Percentiles rank a stretch among this genome's conserved stretches.
Evolutionary conservation across 2,113 vertebrate species (phyloP).

Genomic region (Microcebus tavaratra): DNA sequence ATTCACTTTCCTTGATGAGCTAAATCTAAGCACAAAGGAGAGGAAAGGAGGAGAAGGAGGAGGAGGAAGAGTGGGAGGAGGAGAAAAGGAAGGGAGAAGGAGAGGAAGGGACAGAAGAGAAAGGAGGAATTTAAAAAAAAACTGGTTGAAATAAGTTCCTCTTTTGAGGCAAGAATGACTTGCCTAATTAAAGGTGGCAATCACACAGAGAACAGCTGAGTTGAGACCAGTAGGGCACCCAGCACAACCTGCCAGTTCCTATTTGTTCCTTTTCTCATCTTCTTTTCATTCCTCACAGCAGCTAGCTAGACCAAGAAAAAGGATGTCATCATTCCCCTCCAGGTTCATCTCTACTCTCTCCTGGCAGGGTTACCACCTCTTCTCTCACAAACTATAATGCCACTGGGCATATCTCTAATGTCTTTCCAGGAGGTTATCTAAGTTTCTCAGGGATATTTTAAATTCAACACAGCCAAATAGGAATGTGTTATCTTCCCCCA

Average conservation of each 20-base stretch:
- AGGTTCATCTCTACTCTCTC: background rate
- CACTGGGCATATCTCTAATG: background rate
- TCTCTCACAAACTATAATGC: background rate
- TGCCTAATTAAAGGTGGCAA: background rate
- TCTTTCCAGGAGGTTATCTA: background rate
- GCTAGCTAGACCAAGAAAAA: background rate
- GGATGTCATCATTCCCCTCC: background rate
- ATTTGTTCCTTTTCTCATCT: background rate
- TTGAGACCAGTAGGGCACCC: rapidly evolving
- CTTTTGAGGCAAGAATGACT: background rate
- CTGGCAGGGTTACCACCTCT: background rate
- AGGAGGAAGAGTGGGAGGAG: background rate
- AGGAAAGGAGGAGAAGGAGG: background rate
- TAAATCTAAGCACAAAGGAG: background rate
- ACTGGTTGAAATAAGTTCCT: background rate
- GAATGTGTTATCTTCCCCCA: background rate
- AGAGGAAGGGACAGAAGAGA: background rate
- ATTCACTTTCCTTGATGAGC: background rate
- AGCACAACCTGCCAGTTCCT: background rate
- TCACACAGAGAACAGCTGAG: background rate
- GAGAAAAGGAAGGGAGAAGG: no score
- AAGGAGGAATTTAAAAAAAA: background rate
- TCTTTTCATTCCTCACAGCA: background rate
- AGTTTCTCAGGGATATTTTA: background rate
- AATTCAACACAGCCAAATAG: background rate